Percentiles rank a stretch among this genome's conserved stretches.
These are phyloP conservation scores for Matsumurasca onukii DNA, from an alignment of 1,140 invertebrate species.

Conservation along the genomic window DNA sequence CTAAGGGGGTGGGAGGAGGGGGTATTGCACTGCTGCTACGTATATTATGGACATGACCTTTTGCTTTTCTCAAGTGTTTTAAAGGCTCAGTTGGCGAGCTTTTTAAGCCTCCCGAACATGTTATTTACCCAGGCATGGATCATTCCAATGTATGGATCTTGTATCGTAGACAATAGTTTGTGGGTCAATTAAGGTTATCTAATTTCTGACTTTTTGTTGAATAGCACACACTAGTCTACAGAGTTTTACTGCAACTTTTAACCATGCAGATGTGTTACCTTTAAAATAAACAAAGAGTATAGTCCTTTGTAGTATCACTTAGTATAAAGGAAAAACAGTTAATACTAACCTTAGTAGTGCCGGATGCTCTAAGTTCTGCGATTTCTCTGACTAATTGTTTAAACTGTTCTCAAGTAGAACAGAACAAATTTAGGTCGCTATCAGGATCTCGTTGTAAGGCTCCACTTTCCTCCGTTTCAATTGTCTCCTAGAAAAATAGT, in stretches of 20 bases:
- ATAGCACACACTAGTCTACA: neutral
- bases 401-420: slow-evolving; percentile 66
- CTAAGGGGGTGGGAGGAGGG: no score
- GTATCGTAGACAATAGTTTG: no score
- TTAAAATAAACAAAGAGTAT: neutral
- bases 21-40: no score
- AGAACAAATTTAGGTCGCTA: slow-evolving; percentile 66
- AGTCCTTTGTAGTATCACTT: neutral
- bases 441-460: slow-evolving; percentile 61
- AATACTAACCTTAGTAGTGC: slow-evolving; percentile 50
- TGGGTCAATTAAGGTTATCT: no score
- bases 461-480: slow-evolving; percentile 72
- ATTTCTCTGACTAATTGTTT: slow-evolving; percentile 64
- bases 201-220: neutral
- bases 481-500: slow-evolving; percentile 59
- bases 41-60: no score
- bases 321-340: slow-evolving; percentile 31
- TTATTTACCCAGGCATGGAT: no score
- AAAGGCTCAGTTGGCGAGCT: no score
- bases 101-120: no score
- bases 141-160: no score
- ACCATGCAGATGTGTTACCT: neutral
- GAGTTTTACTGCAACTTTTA: slow-evolving; percentile 35
- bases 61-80: no score
- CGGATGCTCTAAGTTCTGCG: slow-evolving; percentile 59